Evolutionary conservation across 2,888 invertebrate genomes (phyloP).

Genomic region (Eupithecia abbreviata): DNA sequence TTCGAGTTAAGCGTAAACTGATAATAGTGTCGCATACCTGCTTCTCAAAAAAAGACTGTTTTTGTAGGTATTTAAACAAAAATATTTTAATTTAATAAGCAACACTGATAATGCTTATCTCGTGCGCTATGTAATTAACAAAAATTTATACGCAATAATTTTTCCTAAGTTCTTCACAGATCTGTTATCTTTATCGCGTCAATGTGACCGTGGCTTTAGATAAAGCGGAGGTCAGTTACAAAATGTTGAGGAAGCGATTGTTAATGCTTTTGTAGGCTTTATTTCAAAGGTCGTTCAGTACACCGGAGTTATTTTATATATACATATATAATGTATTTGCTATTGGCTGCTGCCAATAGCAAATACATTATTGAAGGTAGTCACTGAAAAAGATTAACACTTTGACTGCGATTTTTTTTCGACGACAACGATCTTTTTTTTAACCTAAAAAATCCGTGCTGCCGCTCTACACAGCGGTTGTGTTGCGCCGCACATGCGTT

Average conservation of each 20-base stretch:
- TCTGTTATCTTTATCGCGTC: constrained; percentile 17
- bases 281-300: constrained; percentile 25
- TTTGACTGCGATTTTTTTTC: too few relatives aligned
- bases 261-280: constrained; percentile 30
- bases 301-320: background rate
- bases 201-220: constrained; percentile 44
- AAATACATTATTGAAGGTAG: background rate
- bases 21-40: background rate
- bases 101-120: background rate
- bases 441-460: too few relatives aligned
- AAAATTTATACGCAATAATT: constrained; percentile 20
- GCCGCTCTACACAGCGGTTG: too few relatives aligned
- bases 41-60: background rate
- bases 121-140: background rate
- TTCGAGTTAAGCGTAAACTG: background rate
- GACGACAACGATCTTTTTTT: too few relatives aligned
- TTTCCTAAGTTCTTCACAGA: constrained; percentile 10
- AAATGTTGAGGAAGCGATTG: constrained; percentile 62
- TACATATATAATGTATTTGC: too few relatives aligned
- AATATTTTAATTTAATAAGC: background rate
- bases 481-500: too few relatives aligned
- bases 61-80: background rate
- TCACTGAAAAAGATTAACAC: too few relatives aligned
- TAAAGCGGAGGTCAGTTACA: constrained; percentile 62
- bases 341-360: background rate